Conservation (phyloP, 2,797 vertebrate species). For the Geotria australis region DNA sequence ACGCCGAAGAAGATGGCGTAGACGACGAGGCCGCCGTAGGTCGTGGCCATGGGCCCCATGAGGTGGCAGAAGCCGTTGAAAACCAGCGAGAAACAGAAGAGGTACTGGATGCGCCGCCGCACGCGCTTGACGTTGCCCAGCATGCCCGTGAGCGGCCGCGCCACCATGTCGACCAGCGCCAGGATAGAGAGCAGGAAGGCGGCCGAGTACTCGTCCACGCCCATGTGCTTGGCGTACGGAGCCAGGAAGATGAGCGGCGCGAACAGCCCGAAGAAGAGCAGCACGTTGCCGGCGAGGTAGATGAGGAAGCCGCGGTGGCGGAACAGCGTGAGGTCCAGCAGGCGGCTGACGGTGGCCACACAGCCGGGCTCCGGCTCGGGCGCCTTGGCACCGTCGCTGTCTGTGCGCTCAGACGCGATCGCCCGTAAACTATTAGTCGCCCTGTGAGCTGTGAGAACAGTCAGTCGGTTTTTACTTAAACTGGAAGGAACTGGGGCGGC, state of each 20-base stretch:
- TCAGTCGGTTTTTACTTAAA: too few species aligned
- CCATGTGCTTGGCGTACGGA: conserved; percentile 62
- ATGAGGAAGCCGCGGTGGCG: conserved; percentile 78
- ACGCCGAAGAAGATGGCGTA: conserved; percentile 78
- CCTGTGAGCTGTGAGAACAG: too few species aligned
- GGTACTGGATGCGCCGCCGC: conserved; percentile 69
- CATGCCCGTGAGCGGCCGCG: conserved; percentile 53
- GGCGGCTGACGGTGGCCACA: too few species aligned
- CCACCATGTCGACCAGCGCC: conserved; percentile 86
- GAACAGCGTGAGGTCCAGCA: conserved; percentile 56
- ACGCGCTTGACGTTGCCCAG: conserved; percentile 50
- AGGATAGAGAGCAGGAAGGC: conserved; percentile 69
- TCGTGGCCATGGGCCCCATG: conserved; percentile 36
- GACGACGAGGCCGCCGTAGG: conserved; percentile 42
- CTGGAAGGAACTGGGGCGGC: too few species aligned
- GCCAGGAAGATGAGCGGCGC: conserved; percentile 72
- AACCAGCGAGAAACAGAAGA: conserved; percentile 60
- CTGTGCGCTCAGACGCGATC: too few species aligned
- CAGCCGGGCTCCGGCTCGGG: too few species aligned
- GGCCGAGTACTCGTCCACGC: conserved; percentile 67
- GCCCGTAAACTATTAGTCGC: too few species aligned
- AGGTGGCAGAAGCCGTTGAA: conserved; percentile 69
- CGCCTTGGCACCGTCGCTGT: too few species aligned
- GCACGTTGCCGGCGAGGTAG: conserved; percentile 67
- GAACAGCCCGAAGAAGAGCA: conserved; percentile 88